Evolutionary conservation across 2,113 vertebrate species (phyloP), one percentile per base, ranked within the genome.

Genomic region (Chaetops frenatus): DNA sequence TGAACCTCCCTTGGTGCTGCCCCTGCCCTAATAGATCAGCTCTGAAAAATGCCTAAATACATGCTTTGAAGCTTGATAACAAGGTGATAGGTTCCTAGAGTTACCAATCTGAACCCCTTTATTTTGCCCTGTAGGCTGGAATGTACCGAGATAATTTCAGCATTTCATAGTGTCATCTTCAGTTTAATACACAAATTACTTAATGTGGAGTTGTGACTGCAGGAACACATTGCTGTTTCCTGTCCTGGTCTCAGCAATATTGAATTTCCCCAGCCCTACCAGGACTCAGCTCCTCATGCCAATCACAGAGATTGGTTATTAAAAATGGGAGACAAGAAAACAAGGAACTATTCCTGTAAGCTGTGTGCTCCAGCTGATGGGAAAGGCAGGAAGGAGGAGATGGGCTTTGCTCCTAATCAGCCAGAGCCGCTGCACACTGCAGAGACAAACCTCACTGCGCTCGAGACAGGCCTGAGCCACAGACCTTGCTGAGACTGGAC

Each of bases 211-310:
- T 71, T 96, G 96, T 76, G 89, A 76, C 89, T 89, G 83, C 94
- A 96, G 89, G 89, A 90, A 42, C 86, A 91, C 61, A n/a, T 38
- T 57, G 57, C 89, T 89, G 91, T 88, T 97, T 97, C 96, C 96
- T 97, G 96, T 86, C 91, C 96, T 97, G 96, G 94, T 94, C 85
- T 96, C 22, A 64, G 48, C 95, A 96, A 97, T 96, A 97, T 97
- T 95, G 86, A 96, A 97, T 97, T 96, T 97, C 69, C 77, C 81
- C 69, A 84, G 89, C 65, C 31, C 48, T 74, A 79, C 65, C 77
- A 94, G 92, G 81, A 35, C 73, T 67, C 77, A 48, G 81, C 73
- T 81, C 83, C 65, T 92, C 81, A 42, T 87, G 94, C 86, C 91
- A 89, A 71, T 95, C 93, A 69, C 88, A 91, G 81, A 81, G 65